A percentile compares a stretch with the other conserved stretches of the same genome.
Evolutionary conservation across 2,113 vertebrate genomes (phyloP).

Genomic region (Clarias gariepinus): DNA sequence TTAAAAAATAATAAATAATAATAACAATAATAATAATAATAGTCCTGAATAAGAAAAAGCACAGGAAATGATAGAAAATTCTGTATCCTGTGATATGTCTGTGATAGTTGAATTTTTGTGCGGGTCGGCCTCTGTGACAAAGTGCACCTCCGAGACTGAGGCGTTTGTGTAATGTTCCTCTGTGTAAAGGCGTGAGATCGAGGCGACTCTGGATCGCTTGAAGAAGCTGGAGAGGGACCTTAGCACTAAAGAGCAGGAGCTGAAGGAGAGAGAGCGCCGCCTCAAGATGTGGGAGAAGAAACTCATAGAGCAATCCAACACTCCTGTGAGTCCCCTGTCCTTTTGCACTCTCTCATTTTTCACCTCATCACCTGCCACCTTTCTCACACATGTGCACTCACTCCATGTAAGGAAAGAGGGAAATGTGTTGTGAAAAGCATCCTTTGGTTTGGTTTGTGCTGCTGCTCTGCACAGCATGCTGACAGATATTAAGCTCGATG

Average conservation of each 20-base stretch:
- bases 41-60: too few relatives aligned
- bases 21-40: too few relatives aligned
- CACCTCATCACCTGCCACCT: slow-evolving; percentile 25
- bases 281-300: slow-evolving; percentile 98
- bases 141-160: slow-evolving; percentile 12
- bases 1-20: not conserved
- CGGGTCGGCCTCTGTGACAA: not conserved
- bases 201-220: slow-evolving; percentile 94
- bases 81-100: not conserved
- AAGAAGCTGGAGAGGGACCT: slow-evolving; percentile 97
- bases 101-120: not conserved
- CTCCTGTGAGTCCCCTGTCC: slow-evolving; percentile 83
- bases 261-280: slow-evolving; percentile 91
- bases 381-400: not conserved
- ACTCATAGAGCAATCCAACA: slow-evolving; percentile 92
- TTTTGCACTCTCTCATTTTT: slow-evolving; percentile 15
- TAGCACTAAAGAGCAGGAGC: slow-evolving; percentile 96
- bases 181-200: slow-evolving; percentile 89
- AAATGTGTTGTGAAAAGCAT: not conserved
- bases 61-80: not conserved
- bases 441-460: not conserved
- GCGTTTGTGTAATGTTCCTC: slow-evolving; percentile 2
- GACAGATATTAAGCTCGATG: slow-evolving; percentile 11
- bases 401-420: not conserved
- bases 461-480: slow-evolving; percentile 8